These are phyloP conservation scores for Eremophila alpestris DNA, from an alignment of 2,797 vertebrate species.

Conservation along the genomic window DNA sequence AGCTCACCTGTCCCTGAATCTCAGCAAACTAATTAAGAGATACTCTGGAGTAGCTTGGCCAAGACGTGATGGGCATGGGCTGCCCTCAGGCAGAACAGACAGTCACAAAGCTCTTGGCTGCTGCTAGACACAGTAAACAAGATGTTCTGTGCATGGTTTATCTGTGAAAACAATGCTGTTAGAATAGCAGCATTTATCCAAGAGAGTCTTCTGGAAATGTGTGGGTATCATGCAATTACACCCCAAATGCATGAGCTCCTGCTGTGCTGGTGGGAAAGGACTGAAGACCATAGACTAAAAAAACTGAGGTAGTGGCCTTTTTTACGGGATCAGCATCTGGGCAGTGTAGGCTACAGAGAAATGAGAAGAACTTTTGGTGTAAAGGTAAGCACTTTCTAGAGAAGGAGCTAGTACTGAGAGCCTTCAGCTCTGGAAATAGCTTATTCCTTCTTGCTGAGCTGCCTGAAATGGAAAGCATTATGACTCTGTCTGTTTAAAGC, in stretches of 20 bases:
- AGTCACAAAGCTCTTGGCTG: not conserved
- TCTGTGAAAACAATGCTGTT: not conserved
- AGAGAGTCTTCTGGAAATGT: not conserved
- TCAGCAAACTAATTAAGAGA: not conserved
- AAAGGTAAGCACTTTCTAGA: not conserved
- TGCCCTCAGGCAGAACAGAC: not conserved
- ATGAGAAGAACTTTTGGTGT: not conserved
- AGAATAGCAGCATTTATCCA: not conserved
- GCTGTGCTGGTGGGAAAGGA: not conserved
- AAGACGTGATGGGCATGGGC: not conserved
- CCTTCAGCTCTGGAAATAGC: not conserved
- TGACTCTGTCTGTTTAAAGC: not conserved
- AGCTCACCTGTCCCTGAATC: not conserved
- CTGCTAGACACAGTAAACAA: not conserved
- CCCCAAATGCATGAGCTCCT: rapidly evolving
- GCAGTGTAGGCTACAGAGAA: not conserved
- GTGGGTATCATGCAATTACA: not conserved
- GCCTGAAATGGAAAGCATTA: not conserved
- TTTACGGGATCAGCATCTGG: not conserved
- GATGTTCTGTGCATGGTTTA: not conserved
- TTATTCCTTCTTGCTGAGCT: not conserved
- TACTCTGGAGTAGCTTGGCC: not conserved
- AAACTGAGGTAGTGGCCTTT: not conserved
- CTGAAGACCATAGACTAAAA: not conserved
- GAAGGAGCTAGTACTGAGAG: not conserved